Evolutionary conservation across 1,140 invertebrate species (phyloP), one percentile per base, ranked within the genome.

Genomic region (Drosophila mayri): DNA sequence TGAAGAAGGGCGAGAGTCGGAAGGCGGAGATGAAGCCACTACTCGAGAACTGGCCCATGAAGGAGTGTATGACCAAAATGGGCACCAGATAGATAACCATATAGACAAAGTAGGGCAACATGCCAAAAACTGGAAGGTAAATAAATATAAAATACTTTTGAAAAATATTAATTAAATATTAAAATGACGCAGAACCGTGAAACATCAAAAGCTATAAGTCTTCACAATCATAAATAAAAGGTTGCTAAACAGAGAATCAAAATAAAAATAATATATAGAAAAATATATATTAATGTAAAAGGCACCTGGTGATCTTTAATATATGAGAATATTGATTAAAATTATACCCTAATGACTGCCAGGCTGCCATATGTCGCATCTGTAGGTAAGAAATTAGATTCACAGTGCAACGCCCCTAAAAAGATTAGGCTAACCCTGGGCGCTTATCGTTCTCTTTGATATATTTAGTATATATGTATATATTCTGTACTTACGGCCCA

Each of bases 41-140:
- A 68, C 88, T 92, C 0, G 91, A 92, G 46, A 92, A 92, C 46
- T 92, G 91, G 0, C 91, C 91, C 82, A 92, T 74, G 58, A 90
- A 92, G 20, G 85, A 87, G 46, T 92, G 91, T 32, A 92, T 88
- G 7, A 92, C 72, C 63, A 92, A 38, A 30, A 92, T 77, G 5
- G 91, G 91, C 12, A 92, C 78, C 30, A 91, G 49, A 50, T 78
- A 92, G 0, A 91, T 20, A 0, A 52, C 68, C 75, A 92, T 72
- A 66, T 86, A 90, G 9, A 90, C 10, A 37, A 77, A 71, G 50
- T 88, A 91, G 0, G 85, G 80, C 18, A 92, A 0, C 10, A 83
- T 80, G 12, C 76, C 68, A n/a, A 70, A 68, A 28, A 91, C 83
- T 91, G 2, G 9, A 59, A 60, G 14, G 38, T 40, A 32, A 22